Evolutionary conservation across 2,888 invertebrate genomes (phyloP).

Genomic region (Miltochrista miniata): DNA sequence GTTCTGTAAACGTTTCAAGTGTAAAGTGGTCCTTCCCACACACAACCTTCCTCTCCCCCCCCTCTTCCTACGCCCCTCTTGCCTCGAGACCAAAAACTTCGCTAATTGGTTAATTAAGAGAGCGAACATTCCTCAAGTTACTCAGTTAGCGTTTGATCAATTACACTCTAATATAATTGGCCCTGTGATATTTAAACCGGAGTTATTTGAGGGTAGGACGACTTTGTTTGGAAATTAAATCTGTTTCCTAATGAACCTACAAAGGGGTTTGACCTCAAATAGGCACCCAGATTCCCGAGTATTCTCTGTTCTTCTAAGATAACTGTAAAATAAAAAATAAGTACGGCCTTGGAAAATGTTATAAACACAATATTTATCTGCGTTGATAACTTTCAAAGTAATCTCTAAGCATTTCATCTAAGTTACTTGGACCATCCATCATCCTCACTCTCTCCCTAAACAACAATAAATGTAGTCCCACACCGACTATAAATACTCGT

Average conservation of each 20-base stretch:
- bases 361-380: background rate
- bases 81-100: constrained; percentile 14
- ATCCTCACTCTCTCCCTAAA: background rate
- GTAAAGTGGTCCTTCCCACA: background rate
- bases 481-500: constrained; percentile 1
- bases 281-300: too few relatives aligned
- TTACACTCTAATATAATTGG: constrained; percentile 2
- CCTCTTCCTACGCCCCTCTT: background rate
- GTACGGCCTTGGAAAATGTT: too few relatives aligned
- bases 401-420: background rate
- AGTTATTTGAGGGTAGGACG: background rate
- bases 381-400: background rate
- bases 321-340: too few relatives aligned
- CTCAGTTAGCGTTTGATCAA: constrained; percentile 6
- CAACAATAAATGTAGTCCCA: constrained; percentile 1
- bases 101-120: constrained; percentile 19
- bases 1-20: background rate
- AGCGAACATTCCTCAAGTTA: constrained; percentile 4
- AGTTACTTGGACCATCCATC: constrained; percentile 4
- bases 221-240: background rate
- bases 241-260: too few relatives aligned
- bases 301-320: too few relatives aligned
- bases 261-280: too few relatives aligned
- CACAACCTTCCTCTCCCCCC: background rate
- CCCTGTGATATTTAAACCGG: background rate